phyloP scores from a whole-genome alignment of 2,797 vertebrate species.

The Notolepis coatsorum region DNA sequence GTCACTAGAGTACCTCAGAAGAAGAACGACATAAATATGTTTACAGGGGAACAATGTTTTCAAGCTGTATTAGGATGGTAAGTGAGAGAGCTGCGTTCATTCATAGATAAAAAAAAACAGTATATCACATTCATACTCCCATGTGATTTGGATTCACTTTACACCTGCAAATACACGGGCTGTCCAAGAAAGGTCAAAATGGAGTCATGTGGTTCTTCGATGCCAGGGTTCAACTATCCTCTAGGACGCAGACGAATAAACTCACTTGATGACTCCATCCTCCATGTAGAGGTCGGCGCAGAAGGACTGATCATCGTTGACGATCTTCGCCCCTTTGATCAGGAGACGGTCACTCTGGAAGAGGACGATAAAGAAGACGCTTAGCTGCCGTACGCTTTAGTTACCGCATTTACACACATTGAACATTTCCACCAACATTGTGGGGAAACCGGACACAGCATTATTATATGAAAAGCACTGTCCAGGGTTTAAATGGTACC shows the following conservation, averaged over 20 bases:
- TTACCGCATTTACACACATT: background rate
- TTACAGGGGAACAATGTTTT: too few species aligned
- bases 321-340: constrained; percentile 98
- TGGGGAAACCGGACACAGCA: constrained; percentile 9
- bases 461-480: background rate
- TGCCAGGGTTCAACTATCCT: background rate
- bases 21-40: too few species aligned
- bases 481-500: constrained; percentile 30
- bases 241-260: constrained; percentile 24
- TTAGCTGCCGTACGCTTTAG: background rate
- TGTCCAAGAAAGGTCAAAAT: too few species aligned
- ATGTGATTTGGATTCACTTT: too few species aligned
- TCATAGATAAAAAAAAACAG: too few species aligned
- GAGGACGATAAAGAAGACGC: background rate
- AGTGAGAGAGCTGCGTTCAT: too few species aligned
- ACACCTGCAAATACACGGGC: too few species aligned
- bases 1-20: too few species aligned
- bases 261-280: constrained; percentile 99
- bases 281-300: constrained; percentile 99
- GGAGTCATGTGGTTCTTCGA: too few species aligned
- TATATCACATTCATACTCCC: too few species aligned
- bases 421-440: background rate
- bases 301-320: constrained; percentile 99
- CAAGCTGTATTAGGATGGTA: too few species aligned
- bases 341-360: constrained; percentile 96